A percentile compares a stretch with the other conserved stretches of the same genome.
Conservation (phyloP, 2,797 vertebrate genomes). For the Chromis chromis region DNA sequence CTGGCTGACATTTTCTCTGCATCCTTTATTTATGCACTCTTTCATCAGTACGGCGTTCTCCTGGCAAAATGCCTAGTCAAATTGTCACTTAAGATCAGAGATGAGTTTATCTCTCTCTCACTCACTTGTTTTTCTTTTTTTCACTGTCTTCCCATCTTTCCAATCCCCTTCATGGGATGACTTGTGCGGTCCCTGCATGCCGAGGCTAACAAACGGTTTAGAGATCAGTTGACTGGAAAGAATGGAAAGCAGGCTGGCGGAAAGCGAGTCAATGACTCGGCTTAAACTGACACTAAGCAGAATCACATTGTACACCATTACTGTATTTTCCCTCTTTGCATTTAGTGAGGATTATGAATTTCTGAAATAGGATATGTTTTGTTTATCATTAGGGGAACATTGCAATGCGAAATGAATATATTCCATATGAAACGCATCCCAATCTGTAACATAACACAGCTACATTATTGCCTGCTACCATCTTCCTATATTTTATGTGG, state of each 20-base stretch:
- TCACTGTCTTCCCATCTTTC: constrained; percentile 55
- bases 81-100: constrained; percentile 84
- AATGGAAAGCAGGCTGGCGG: constrained; percentile 69
- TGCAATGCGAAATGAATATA: constrained; percentile 40
- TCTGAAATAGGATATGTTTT: constrained; percentile 51
- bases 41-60: constrained; percentile 74
- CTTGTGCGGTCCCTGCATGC: constrained; percentile 56
- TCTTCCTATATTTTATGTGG: constrained; percentile 39
- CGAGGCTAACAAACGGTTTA: constrained; percentile 73
- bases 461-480: constrained; percentile 44
- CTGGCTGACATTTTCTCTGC: constrained; percentile 73
- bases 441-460: constrained; percentile 53
- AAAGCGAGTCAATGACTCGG: constrained; percentile 65
- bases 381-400: constrained; percentile 61
- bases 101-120: constrained; percentile 74
- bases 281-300: constrained; percentile 73
- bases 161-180: constrained; percentile 60
- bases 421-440: constrained; percentile 50
- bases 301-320: constrained; percentile 40
- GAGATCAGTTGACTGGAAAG: constrained; percentile 80
- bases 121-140: constrained; percentile 49
- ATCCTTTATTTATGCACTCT: constrained; percentile 84
- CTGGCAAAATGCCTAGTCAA: constrained; percentile 79
- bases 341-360: constrained; percentile 61
- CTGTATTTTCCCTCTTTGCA: constrained; percentile 34